Conservation (phyloP, 2,888 invertebrate genomes). For the Dicyrtomina minuta region DNA sequence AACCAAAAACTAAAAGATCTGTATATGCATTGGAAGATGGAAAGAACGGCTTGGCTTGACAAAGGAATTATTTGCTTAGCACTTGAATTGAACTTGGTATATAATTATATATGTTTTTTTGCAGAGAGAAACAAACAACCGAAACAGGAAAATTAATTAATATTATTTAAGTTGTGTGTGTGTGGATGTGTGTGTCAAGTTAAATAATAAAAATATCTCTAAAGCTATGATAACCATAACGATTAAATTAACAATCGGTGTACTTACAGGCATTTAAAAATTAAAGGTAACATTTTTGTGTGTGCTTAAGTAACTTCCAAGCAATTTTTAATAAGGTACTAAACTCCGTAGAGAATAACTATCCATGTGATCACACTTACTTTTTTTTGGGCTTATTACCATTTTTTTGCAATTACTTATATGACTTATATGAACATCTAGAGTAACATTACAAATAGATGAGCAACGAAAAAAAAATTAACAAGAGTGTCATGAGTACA, state of each 20-base stretch:
- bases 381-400: background rate
- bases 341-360: slow-evolving; percentile 7
- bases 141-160: background rate
- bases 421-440: background rate
- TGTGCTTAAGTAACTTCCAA: background rate
- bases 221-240: background rate
- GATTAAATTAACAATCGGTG: slow-evolving; percentile 14
- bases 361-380: slow-evolving; percentile 10
- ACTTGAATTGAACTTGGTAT: slow-evolving; percentile 4
- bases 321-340: background rate
- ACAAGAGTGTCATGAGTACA: slow-evolving; percentile 4
- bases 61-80: background rate
- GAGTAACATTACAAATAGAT: slow-evolving; percentile 1
- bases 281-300: slow-evolving; percentile 5
- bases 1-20: background rate
- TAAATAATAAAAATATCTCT: slow-evolving; percentile 7
- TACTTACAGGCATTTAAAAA: background rate
- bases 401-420: no score
- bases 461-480: background rate
- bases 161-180: background rate
- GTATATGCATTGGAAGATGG: background rate
- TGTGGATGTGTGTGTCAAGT: no score
- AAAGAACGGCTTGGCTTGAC: background rate
- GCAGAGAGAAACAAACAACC: background rate
- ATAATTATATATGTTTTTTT: background rate